A percentile compares a stretch with the other conserved stretches of the same genome.
phyloP scores from a whole-genome alignment of 2,888 invertebrate species.

The Drosophila lutescens region DNA sequence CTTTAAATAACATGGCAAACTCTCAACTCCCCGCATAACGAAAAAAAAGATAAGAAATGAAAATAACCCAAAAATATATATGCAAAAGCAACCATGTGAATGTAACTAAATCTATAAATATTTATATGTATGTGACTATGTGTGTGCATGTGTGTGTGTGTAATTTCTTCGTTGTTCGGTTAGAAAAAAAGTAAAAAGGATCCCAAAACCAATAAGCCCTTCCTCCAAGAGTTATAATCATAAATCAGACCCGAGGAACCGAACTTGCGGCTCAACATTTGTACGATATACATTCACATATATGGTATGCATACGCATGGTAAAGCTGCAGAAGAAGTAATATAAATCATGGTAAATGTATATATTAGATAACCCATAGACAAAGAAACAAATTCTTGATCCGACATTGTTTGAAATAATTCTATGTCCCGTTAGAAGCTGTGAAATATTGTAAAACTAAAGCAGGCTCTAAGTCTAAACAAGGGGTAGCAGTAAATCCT shows the following conservation, averaged over 20 bases:
- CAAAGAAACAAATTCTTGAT: constrained; percentile 24
- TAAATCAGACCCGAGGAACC: constrained; percentile 22
- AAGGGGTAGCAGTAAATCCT: constrained; percentile 22
- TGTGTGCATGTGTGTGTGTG: constrained; percentile 47
- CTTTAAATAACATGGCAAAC: constrained; percentile 41
- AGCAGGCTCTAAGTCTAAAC: constrained; percentile 5
- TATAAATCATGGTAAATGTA: constrained; percentile 35
- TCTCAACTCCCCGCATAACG: constrained; percentile 71
- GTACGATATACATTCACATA: constrained; percentile 27
- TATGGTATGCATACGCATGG: constrained; percentile 10
- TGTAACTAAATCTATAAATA: constrained; percentile 27
- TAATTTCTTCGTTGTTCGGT: constrained; percentile 16
- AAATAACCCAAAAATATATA: constrained; percentile 34
- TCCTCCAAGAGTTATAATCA: constrained; percentile 20
- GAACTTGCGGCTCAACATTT: constrained; percentile 33
- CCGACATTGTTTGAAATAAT: constrained; percentile 23
- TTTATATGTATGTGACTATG: constrained; percentile 29
- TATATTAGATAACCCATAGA: constrained; percentile 30
- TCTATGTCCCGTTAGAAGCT: constrained; percentile 23
- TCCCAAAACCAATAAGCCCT: constrained; percentile 5
- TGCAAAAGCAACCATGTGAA: constrained; percentile 29
- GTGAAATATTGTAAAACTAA: constrained; percentile 7
- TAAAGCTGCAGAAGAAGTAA: constrained; percentile 12
- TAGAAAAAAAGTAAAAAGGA: constrained; percentile 9
- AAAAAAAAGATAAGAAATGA: not conserved